phyloP scores from a whole-genome alignment of 1,140 invertebrate genomes.

The Cotesia glomerata region DNA sequence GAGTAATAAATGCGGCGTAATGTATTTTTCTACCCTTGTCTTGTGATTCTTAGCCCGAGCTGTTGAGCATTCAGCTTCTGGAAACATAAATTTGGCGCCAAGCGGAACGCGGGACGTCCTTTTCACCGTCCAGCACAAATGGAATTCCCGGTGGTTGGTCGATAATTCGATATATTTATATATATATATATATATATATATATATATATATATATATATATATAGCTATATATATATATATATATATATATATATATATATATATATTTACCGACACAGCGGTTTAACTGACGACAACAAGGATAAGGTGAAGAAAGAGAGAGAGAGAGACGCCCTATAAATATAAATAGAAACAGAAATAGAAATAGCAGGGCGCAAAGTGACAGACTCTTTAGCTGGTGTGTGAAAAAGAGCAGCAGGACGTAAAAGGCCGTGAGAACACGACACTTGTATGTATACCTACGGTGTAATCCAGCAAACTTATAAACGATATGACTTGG shows the following conservation, averaged over 20 bases:
- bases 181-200: too few relatives aligned
- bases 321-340: neutral
- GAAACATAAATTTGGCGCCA: slow-evolving; percentile 11
- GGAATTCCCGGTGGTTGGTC: slow-evolving; percentile 27
- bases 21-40: too few relatives aligned
- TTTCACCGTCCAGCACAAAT: slow-evolving; percentile 20
- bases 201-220: too few relatives aligned
- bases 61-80: neutral
- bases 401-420: too few relatives aligned
- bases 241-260: too few relatives aligned
- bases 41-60: neutral
- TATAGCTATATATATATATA: too few relatives aligned
- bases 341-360: neutral
- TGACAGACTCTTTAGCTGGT: too few relatives aligned
- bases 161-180: slow-evolving; percentile 25
- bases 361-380: too few relatives aligned
- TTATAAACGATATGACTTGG: too few relatives aligned
- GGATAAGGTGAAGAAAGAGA: neutral
- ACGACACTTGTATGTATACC: neutral
- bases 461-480: neutral
- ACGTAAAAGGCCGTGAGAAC: neutral
- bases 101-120: slow-evolving; percentile 15
- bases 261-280: neutral
- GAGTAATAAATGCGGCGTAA: too few relatives aligned
- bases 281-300: neutral